Evolutionary conservation across 2,113 vertebrate species (phyloP).

Genomic region (Neolamprologus modestus): DNA sequence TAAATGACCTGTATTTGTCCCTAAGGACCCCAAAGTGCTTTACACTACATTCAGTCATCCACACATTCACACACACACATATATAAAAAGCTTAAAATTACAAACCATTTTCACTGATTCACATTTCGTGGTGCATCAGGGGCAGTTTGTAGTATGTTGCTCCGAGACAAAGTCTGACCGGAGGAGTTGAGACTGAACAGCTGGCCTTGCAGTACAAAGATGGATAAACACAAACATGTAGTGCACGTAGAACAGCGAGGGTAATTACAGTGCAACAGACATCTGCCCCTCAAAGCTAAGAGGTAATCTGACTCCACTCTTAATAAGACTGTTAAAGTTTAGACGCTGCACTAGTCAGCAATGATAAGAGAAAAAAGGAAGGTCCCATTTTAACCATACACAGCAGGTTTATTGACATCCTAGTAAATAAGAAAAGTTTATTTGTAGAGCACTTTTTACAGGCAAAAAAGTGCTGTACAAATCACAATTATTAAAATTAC

Average conservation of each 20-base stretch:
- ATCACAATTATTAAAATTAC: neutral
- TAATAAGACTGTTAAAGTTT: neutral
- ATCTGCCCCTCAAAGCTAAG: neutral
- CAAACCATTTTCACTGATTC: neutral
- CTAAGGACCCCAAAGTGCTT: neutral
- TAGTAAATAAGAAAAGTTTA: neutral
- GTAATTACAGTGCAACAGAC: neutral
- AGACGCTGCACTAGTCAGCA: neutral
- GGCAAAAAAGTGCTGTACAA: neutral
- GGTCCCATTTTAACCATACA: neutral
- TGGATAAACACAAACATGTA: neutral
- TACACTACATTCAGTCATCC: neutral
- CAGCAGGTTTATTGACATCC: neutral
- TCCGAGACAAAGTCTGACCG: neutral
- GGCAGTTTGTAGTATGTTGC: neutral
- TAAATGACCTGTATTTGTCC: neutral
- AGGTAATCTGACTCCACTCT: neutral
- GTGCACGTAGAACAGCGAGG: neutral
- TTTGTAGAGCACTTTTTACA: neutral
- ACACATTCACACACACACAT: neutral
- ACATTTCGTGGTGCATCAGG: neutral
- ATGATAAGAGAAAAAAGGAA: neutral
- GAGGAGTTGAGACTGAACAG: neutral
- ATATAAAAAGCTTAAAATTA: neutral
- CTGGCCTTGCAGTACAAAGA: neutral